Evolutionary conservation across 1,140 invertebrate species (phyloP), one percentile per base, ranked within the genome.

Genomic region (Bursaphelenchus mucronatus): DNA sequence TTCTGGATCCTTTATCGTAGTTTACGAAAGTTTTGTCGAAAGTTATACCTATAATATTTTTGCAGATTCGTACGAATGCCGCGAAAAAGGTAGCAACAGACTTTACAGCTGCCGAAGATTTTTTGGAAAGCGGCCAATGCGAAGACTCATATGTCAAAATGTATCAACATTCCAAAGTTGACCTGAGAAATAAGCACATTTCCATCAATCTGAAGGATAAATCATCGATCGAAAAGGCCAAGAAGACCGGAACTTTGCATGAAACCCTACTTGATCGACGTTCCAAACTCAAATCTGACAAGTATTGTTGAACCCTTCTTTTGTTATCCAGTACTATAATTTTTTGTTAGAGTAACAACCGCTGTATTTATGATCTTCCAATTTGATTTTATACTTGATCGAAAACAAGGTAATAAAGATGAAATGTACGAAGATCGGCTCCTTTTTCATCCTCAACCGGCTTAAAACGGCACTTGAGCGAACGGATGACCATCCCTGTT

Each of bases 121-220:
- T 11, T 1, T 44, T 61, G 44, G 56, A 51, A 21, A 68, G 71
- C n/a, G 72, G 41, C 13, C 71, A 73, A n/a, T 73, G 71, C 15
- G 71, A 73, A 59, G 70, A 46, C 5, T 51, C 62, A 8, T 73
- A 73, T 63, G 70, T 73, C n/a, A 75, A 74, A 58, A 74, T 71
- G 71, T 74, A 59, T 56, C 71, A 74, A 51, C 71, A 74, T 41
- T 72, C 73, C 13, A 57, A 57, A 50, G 73, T 74, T 15, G 69
- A 75, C 39, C 40, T 62, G 0, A 74, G 75, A 52, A 67, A 75
- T 39, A 49, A 56, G 46, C 43, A 56, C 44, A 70, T 74, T 54
- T 71, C 44, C 17, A 67, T 67, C 55, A 54, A 74, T 55, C 46
- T 72, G 2, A 49, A 63, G 17, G 71, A 74, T 52, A 75, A 71